phyloP scores from a whole-genome alignment of 1,140 invertebrate genomes.

The Hylyphantes graminicola region DNA sequence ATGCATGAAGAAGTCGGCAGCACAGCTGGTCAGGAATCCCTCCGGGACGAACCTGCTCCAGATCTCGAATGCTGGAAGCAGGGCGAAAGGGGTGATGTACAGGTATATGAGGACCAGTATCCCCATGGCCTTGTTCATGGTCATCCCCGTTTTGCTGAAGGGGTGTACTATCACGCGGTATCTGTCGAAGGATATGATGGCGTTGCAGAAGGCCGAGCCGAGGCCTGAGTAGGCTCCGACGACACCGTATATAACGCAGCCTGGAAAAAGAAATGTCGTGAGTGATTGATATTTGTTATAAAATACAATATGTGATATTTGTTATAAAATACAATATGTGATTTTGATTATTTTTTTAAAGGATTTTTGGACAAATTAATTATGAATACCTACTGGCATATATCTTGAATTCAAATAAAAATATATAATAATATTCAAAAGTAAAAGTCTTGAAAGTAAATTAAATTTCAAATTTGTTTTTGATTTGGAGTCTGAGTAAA shows the following conservation, averaged over 20 bases:
- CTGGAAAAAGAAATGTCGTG: conserved; percentile 63
- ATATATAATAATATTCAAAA: too few species aligned
- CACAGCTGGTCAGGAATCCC: conserved; percentile 85
- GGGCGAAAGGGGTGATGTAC: conserved; percentile 82
- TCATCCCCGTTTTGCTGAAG: conserved; percentile 72
- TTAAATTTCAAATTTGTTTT: too few species aligned
- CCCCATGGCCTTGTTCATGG: conserved; percentile 72
- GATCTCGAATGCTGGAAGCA: conserved; percentile 79
- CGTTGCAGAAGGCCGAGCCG: conserved; percentile 82
- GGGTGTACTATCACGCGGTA: conserved; percentile 84
- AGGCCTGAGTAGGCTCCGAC: conserved; percentile 84
- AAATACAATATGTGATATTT: too few species aligned
- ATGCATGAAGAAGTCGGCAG: conserved; percentile 84
- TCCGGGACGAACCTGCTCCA: conserved; percentile 89
- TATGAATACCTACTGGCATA: too few species aligned
- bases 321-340: too few species aligned
- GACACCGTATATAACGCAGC: conserved; percentile 82
- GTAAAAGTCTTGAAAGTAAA: too few species aligned
- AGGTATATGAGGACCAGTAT: conserved; percentile 80
- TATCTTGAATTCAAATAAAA: too few species aligned
- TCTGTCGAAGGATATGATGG: conserved; percentile 80
- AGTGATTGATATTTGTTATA: too few species aligned
- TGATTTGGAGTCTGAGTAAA: too few species aligned
- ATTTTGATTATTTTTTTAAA: too few species aligned
- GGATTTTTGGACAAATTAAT: too few species aligned